Evolutionary conservation across 2,797 vertebrate species (phyloP).

Genomic region (Pterois miles): DNA sequence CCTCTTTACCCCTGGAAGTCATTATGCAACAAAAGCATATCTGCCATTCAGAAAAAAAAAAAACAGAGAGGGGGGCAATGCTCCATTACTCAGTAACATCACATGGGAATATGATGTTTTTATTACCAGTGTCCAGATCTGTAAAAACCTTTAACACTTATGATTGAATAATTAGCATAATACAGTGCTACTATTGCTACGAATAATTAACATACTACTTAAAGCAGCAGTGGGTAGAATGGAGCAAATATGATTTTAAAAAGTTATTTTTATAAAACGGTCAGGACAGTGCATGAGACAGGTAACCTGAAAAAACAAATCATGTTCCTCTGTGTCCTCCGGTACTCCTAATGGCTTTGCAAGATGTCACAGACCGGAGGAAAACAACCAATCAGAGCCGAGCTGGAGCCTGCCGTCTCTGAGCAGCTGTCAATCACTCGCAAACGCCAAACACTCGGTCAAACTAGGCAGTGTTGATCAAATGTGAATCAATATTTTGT

Average conservation of each 20-base stretch:
- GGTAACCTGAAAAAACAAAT: neutral
- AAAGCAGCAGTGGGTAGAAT: too few relatives aligned
- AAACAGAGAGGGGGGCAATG: neutral
- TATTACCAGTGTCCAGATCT: neutral
- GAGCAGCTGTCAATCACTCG: too few relatives aligned
- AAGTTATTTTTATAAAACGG: too few relatives aligned
- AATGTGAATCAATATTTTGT: too few relatives aligned
- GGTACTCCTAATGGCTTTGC: too few relatives aligned
- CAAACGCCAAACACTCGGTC: too few relatives aligned
- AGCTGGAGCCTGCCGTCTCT: too few relatives aligned
- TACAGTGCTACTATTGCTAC: neutral
- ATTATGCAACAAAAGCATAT: constrained; percentile 35
- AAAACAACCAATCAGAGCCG: too few relatives aligned
- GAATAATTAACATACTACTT: neutral
- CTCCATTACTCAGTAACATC: neutral
- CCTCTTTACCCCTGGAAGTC: constrained; percentile 17
- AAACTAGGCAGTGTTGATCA: too few relatives aligned
- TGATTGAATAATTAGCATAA: neutral
- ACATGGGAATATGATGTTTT: neutral
- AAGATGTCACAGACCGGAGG: too few relatives aligned
- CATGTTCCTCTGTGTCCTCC: neutral
- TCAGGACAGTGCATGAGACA: neutral
- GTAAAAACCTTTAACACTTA: constrained; percentile 4
- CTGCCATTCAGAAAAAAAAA: constrained; percentile 2
- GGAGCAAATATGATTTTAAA: too few relatives aligned